Evolutionary conservation across 2,888 invertebrate species (phyloP), one percentile per base, ranked within the genome.

Genomic region (Lacanobia oleracea): DNA sequence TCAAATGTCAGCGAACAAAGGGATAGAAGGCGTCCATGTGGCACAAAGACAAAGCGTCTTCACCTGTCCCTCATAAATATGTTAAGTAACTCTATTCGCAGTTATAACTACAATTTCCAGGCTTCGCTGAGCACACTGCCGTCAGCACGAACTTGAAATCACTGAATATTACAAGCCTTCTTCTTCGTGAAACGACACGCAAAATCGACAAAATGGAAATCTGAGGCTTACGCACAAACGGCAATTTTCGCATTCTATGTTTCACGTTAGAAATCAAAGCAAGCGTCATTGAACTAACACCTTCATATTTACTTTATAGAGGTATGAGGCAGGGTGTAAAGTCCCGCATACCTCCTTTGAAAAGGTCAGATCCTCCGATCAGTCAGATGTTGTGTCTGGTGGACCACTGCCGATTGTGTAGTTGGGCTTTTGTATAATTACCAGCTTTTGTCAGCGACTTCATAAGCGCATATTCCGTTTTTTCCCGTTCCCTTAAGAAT

Each of bases 61-160:
- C 8, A 50, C 27, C 21, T 57, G n/a, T 50, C 33, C 48, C 66
- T 59, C 53, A 50, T 54, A 54, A 63, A 54, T 57, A 65, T 69
- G 62, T 50, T 51, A 54, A 75, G 43, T 69, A 40, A 62, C 23
- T 51, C 23, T 18, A 69, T 63, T 66, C 57, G 14, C 33, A 50
- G 53, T 21, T 21, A 63, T 51, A 43, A 54, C 50, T 54, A 77
- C 21, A 50, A 60, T 60, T 56, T 12, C 27, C 21, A 50, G 12
- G 50, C 21, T 70, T 56, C 50, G 18, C 56, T 12, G 21, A 64
- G 45, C 6, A 48, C 40, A 61, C 51, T 48, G 18, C 10, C 51
- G 21, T 48, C 43, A 54, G 68, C n/a, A 23, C 23, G 43, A 40
- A 60, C 50, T 33, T 63, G 62, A 56, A 63, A 63, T 51, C 54